Conservation (phyloP, 2,888 invertebrate genomes). For the Caenorhabditis plicata region DNA sequence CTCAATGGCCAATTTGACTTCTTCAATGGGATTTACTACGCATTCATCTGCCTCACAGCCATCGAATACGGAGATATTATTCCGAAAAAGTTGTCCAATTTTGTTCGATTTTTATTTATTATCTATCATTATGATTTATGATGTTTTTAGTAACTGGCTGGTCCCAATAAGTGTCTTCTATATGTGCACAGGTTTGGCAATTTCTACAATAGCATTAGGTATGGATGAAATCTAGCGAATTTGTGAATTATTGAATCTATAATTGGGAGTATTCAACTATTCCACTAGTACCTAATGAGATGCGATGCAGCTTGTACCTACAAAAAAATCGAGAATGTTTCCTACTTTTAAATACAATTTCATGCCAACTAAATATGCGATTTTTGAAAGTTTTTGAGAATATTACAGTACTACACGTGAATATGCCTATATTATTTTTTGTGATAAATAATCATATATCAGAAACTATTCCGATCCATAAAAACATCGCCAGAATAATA, state of each 20-base stretch:
- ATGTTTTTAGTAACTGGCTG: conserved; percentile 47
- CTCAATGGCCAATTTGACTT: conserved; percentile 57
- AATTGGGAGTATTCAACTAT: too few species aligned
- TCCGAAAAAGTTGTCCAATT: conserved; percentile 44
- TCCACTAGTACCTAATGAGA: background rate
- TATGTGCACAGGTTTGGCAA: conserved; percentile 60
- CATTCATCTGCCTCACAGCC: conserved; percentile 61
- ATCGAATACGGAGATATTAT: conserved; percentile 63
- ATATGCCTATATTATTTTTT: too few species aligned
- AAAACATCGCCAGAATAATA: too few species aligned
- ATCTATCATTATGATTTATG: too few species aligned
- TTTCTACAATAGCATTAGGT: conserved; percentile 63
- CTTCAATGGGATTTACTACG: conserved; percentile 62
- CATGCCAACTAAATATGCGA: too few species aligned
- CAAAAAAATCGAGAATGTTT: conserved; percentile 1
- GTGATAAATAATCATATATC: too few species aligned
- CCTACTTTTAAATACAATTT: too few species aligned
- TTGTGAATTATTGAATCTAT: background rate
- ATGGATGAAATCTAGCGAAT: conserved; percentile 4
- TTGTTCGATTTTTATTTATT: background rate
- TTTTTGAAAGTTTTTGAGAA: too few species aligned
- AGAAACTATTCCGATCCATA: too few species aligned
- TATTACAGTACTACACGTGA: too few species aligned
- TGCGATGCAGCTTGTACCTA: background rate
- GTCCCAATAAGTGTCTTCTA: conserved; percentile 60